Percentiles rank a stretch among this genome's conserved stretches.
Evolutionary conservation across 2,797 vertebrate species (phyloP).

Genomic region (Tokudaia tokunoshimensis): DNA sequence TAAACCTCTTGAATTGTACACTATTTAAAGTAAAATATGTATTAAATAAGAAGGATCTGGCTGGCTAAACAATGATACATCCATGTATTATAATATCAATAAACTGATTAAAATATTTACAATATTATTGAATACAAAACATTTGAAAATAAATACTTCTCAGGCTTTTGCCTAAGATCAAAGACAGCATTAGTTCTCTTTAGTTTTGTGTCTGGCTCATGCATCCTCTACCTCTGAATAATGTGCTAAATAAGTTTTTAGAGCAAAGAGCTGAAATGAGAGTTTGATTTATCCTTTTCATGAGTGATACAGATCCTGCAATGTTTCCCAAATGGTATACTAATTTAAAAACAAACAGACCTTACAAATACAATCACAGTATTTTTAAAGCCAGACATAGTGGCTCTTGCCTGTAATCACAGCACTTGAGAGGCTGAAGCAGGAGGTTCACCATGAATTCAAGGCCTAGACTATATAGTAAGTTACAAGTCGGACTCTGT

Average conservation of each 20-base stretch:
- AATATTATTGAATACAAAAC: conserved; percentile 42
- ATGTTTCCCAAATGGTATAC: neutral
- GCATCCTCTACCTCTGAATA: neutral
- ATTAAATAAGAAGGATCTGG: neutral
- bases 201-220: neutral
- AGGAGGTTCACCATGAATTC: neutral
- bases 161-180: conserved; percentile 29
- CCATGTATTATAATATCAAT: neutral
- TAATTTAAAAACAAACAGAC: neutral
- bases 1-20: neutral
- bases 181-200: neutral
- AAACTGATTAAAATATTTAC: conserved; percentile 18
- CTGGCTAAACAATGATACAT: neutral
- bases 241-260: neutral
- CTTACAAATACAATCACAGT: conserved; percentile 21
- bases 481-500: neutral
- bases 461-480: neutral
- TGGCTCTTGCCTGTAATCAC: neutral
- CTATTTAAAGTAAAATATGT: neutral
- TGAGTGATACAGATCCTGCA: neutral
- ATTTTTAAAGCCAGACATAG: conserved; percentile 24
- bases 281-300: neutral
- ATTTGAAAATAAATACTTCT: conserved; percentile 14
- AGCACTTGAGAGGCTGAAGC: neutral
- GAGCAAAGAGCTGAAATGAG: neutral